Percentiles rank a stretch among this genome's conserved stretches.
Conservation (phyloP, 2,888 invertebrate genomes). For the Capitulum mitella region DNA sequence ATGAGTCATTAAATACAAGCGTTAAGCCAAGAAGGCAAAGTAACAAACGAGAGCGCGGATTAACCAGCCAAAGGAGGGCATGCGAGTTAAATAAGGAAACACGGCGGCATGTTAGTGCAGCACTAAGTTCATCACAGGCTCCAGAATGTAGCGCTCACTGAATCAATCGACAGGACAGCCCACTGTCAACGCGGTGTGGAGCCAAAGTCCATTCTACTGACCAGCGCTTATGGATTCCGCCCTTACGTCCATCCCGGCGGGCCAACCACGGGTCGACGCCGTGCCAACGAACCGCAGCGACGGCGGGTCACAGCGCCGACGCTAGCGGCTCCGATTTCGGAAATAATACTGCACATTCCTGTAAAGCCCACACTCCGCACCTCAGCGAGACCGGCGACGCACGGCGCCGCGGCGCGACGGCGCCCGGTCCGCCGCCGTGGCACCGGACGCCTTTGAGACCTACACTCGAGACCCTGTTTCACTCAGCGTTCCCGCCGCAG, state of each 20-base stretch:
- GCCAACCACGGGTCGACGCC: too few relatives aligned
- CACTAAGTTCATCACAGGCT: too few relatives aligned
- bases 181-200: too few relatives aligned
- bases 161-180: too few relatives aligned
- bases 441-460: too few relatives aligned
- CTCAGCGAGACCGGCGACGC: background rate
- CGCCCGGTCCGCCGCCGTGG: too few relatives aligned
- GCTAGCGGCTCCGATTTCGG: background rate
- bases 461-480: conserved; percentile 7
- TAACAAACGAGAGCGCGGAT: background rate
- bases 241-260: too few relatives aligned
- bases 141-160: too few relatives aligned
- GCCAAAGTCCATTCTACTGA: too few relatives aligned
- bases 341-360: background rate
- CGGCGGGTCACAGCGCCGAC: background rate
- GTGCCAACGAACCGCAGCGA: too few relatives aligned
- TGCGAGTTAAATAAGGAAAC: background rate
- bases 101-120: background rate
- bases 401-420: too few relatives aligned
- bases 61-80: background rate
- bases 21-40: background rate
- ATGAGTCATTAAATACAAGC: background rate
- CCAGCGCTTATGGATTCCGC: too few relatives aligned
- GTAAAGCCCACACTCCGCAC: conserved; percentile 18
- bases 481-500: background rate